Evolutionary conservation across 2,888 invertebrate species (phyloP).

Genomic region (Lordiphosa fenestrarum): DNA sequence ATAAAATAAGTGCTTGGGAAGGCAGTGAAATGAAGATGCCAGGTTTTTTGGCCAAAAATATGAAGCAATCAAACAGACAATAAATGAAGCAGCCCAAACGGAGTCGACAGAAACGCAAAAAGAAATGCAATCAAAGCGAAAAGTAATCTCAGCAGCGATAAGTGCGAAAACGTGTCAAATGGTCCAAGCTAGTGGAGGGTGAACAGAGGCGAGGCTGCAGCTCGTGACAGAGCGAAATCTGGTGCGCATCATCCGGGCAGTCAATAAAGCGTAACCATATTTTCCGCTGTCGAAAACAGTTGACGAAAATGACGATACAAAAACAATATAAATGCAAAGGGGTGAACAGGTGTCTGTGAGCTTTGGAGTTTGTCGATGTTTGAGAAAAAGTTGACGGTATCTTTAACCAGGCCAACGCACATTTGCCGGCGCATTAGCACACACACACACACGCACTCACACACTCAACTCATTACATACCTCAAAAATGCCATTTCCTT

Average conservation of each 20-base stretch:
- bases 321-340: constrained; percentile 41
- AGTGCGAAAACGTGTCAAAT: constrained; percentile 72
- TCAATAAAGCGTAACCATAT: constrained; percentile 48
- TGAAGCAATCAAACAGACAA: constrained; percentile 71
- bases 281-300: constrained; percentile 51
- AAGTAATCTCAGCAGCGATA: constrained; percentile 73
- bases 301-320: constrained; percentile 52
- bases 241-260: constrained; percentile 33
- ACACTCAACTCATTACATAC: constrained; percentile 66
- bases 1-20: constrained; percentile 44
- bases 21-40: constrained; percentile 7
- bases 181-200: constrained; percentile 6
- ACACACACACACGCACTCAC: constrained; percentile 17
- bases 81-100: constrained; percentile 46
- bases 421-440: constrained; percentile 67
- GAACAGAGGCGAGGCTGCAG: constrained; percentile 32
- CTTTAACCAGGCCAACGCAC: constrained; percentile 55
- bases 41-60: constrained; percentile 47
- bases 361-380: constrained; percentile 17
- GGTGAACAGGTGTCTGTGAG: constrained; percentile 29
- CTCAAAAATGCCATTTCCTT: constrained; percentile 71
- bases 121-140: constrained; percentile 68
- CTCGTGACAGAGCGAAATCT: constrained; percentile 18
- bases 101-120: constrained; percentile 27
- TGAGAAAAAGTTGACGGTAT: constrained; percentile 36